A percentile compares a stretch with the other conserved stretches of the same genome.
Evolutionary conservation across 2,888 invertebrate genomes (phyloP).

Genomic region (Falcaria lacertinaria): DNA sequence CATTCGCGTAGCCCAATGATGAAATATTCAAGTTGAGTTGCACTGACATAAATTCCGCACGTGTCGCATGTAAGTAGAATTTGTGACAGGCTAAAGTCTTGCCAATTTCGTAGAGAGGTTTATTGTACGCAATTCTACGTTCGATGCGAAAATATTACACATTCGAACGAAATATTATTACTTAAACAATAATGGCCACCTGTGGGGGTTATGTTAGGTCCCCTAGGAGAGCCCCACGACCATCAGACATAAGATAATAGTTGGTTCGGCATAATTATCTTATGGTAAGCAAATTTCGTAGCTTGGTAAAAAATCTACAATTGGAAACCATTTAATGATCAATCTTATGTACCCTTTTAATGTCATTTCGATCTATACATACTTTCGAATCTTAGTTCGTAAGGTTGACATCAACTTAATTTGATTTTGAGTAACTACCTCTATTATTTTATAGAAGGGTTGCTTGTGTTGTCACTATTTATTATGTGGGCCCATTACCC

Average conservation of each 20-base stretch:
- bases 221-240: neutral
- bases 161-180: neutral
- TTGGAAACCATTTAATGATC: too few relatives aligned
- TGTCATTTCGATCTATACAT: too few relatives aligned
- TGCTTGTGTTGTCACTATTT: neutral
- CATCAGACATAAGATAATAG: neutral
- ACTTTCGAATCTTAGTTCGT: too few relatives aligned
- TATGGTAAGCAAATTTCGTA: too few relatives aligned
- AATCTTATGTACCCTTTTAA: too few relatives aligned
- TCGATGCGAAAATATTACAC: neutral
- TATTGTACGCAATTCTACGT: neutral
- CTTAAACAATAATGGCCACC: neutral
- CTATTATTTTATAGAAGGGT: neutral
- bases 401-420: neutral
- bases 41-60: neutral
- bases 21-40: neutral
- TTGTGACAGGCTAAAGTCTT: neutral
- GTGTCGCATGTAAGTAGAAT: neutral
- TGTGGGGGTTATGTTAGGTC: neutral
- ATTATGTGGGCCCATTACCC: constrained; percentile 1
- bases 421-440: neutral
- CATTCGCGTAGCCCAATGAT: neutral
- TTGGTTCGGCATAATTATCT: too few relatives aligned
- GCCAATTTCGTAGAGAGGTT: neutral
- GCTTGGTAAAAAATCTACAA: too few relatives aligned